phyloP scores from a whole-genome alignment of 2,888 invertebrate species.

The Pegoplata infirma region DNA sequence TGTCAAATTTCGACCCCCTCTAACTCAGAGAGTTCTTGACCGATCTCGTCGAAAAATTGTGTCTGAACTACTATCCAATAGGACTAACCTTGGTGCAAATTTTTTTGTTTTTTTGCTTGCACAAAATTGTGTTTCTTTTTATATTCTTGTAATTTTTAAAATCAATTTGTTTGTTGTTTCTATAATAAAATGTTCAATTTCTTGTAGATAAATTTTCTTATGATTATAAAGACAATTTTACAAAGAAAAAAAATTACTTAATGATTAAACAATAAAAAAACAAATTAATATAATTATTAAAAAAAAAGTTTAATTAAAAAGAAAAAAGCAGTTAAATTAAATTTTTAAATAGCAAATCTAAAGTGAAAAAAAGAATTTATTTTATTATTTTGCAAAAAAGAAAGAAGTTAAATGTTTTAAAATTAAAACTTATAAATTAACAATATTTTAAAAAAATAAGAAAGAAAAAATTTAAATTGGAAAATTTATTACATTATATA shows the following conservation, averaged over 20 bases:
- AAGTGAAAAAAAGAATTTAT: neutral
- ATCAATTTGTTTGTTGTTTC: constrained; percentile 48
- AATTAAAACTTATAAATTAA: constrained; percentile 37
- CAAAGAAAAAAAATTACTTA: constrained; percentile 49
- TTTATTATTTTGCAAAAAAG: constrained; percentile 1
- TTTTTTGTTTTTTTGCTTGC: too few species aligned
- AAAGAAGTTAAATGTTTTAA: constrained; percentile 28
- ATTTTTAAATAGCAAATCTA: constrained; percentile 1
- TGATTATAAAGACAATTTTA: constrained; percentile 44
- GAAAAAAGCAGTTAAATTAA: constrained; percentile 2
- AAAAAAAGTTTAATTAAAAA: constrained; percentile 15
- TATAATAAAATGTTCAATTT: constrained; percentile 46
- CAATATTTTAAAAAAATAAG: constrained; percentile 2
- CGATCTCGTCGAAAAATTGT: too few species aligned
- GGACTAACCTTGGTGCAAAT: too few species aligned
- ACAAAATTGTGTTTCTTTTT: too few species aligned
- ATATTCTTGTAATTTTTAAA: constrained; percentile 48
- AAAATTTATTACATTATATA: neutral
- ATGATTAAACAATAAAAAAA: constrained; percentile 48
- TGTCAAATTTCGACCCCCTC: too few species aligned
- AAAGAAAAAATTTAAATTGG: constrained; percentile 1
- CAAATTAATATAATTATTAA: constrained; percentile 28
- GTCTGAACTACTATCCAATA: too few species aligned
- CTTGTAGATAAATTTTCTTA: constrained; percentile 46
- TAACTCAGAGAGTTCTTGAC: too few species aligned